phyloP scores from a whole-genome alignment of 2,113 vertebrate species.

The Ellobius talpinus region DNA sequence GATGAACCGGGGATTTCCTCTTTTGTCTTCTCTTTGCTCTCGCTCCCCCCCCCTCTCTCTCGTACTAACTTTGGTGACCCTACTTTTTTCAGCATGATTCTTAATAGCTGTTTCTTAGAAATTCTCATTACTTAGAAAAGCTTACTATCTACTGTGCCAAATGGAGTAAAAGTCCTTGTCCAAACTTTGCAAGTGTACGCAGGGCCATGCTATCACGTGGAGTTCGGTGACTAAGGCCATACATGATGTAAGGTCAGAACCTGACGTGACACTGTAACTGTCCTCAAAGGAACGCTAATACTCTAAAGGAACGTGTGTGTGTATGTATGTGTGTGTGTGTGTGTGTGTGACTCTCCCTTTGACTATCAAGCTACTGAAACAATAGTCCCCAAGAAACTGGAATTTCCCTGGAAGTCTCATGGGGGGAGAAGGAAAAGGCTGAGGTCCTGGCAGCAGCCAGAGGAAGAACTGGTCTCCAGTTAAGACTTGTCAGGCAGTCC shows the following conservation, averaged over 20 bases:
- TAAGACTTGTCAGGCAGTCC: background rate
- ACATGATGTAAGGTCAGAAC: background rate
- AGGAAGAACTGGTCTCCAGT: background rate
- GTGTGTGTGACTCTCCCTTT: too few relatives aligned
- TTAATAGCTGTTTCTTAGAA: background rate
- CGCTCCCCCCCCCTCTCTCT: background rate
- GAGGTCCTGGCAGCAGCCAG: too few relatives aligned
- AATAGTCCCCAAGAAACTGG: background rate
- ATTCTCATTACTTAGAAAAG: conserved; percentile 27
- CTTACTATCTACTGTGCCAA: background rate
- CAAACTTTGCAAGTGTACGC: background rate
- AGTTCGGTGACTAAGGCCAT: background rate
- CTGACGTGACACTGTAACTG: background rate
- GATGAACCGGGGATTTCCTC: background rate
- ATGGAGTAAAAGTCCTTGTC: background rate
- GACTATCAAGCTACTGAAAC: background rate
- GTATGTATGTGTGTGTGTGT: too few relatives aligned
- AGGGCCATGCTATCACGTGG: background rate
- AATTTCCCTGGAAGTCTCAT: background rate
- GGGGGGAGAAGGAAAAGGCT: background rate
- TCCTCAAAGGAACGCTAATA: background rate
- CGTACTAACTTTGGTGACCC: background rate
- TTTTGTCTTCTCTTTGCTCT: background rate
- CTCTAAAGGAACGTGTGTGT: background rate
- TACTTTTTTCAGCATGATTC: background rate